phyloP scores from a whole-genome alignment of 2,113 vertebrate genomes.

The Tyto alba region DNA sequence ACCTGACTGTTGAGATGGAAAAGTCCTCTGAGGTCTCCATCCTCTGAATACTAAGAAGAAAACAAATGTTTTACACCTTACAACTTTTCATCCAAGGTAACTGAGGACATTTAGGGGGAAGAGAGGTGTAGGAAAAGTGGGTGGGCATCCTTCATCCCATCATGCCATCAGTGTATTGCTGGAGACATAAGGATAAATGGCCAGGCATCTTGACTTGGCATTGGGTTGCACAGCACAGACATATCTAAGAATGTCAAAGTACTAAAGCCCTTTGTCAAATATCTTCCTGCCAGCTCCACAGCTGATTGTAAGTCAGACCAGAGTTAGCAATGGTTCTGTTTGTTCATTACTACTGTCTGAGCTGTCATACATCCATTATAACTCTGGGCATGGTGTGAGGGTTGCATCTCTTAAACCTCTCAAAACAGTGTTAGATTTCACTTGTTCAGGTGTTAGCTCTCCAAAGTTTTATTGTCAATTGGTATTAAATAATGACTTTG shows the following conservation, averaged over 20 bases:
- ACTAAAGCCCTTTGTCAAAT: not conserved
- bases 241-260: not conserved
- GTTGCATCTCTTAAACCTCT: not conserved
- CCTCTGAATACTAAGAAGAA: not conserved
- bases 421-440: not conserved
- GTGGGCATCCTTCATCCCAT: not conserved
- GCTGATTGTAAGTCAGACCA: not conserved
- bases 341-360: not conserved
- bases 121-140: not conserved
- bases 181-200: not conserved
- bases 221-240: not conserved
- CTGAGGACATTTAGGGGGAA: not conserved
- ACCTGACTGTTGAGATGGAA: not conserved
- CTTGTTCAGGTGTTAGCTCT: not conserved
- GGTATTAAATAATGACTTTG: not conserved
- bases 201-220: fast-evolving
- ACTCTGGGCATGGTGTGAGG: fast-evolving
- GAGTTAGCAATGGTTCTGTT: not conserved
- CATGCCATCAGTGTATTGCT: not conserved
- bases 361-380: too few species aligned
- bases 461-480: not conserved
- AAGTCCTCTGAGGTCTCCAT: not conserved
- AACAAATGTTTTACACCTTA: not conserved
- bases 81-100: not conserved
- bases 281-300: not conserved